Percentiles rank a stretch among this genome's conserved stretches.
phyloP scores from a whole-genome alignment of 2,888 invertebrate genomes.

The Melanargia galathea region DNA sequence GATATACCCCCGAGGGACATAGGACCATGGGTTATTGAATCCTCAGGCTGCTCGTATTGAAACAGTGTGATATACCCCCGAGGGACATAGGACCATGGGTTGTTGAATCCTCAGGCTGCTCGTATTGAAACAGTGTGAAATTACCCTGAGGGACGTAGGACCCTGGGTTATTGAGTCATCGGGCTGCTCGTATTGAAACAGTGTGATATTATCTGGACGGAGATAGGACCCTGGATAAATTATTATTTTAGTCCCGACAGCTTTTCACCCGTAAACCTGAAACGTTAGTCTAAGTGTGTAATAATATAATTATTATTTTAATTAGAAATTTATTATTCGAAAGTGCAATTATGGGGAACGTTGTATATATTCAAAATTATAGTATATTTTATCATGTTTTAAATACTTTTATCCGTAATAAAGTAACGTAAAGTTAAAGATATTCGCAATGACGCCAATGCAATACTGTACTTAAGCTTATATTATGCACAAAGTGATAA shows the following conservation, averaged over 20 bases:
- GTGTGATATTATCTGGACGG: constrained; percentile 37
- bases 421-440: constrained; percentile 9
- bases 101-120: constrained; percentile 21
- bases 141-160: constrained; percentile 25
- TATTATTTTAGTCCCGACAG: constrained; percentile 20
- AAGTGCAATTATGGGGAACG: constrained; percentile 43
- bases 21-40: neutral
- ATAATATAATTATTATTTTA: constrained; percentile 15
- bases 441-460: constrained; percentile 28
- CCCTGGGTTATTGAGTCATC: constrained; percentile 23
- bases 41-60: no score
- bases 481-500: constrained; percentile 34
- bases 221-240: constrained; percentile 12
- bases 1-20: no score
- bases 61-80: no score
- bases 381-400: constrained; percentile 28
- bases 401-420: constrained; percentile 28
- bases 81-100: no score
- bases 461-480: constrained; percentile 39
- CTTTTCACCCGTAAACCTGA: constrained; percentile 19
- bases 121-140: constrained; percentile 30
- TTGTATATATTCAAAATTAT: constrained; percentile 41
- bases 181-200: constrained; percentile 33
- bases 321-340: constrained; percentile 23
- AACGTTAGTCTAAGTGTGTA: constrained; percentile 18